phyloP scores from a whole-genome alignment of 2,888 invertebrate species.

The Cephus runcator region DNA sequence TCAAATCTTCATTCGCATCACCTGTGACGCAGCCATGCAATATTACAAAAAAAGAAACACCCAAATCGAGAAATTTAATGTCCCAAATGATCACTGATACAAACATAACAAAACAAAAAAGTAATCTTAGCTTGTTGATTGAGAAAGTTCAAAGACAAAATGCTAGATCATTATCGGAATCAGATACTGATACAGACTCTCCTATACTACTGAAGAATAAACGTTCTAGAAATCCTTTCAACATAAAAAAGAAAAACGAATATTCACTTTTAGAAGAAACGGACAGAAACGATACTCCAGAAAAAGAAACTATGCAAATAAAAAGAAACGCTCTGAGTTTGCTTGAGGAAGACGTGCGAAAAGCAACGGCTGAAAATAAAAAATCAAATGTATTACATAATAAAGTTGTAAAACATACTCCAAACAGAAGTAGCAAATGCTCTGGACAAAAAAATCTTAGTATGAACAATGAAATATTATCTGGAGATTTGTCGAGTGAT shows the following conservation, averaged over 20 bases:
- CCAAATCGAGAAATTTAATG: neutral
- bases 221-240: slow-evolving; percentile 43
- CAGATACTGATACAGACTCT: slow-evolving; percentile 39
- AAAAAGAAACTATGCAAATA: neutral
- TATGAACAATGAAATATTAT: neutral
- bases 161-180: slow-evolving; percentile 32
- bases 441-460: neutral
- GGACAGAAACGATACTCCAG: neutral
- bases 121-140: slow-evolving; percentile 49
- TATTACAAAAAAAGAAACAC: neutral
- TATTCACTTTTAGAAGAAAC: neutral
- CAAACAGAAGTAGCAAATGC: neutral
- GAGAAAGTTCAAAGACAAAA: slow-evolving; percentile 45
- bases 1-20: neutral
- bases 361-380: slow-evolving; percentile 21
- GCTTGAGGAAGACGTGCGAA: slow-evolving; percentile 21
- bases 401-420: neutral
- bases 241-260: slow-evolving; percentile 14
- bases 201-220: slow-evolving; percentile 5
- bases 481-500: neutral
- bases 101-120: slow-evolving; percentile 27
- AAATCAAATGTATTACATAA: slow-evolving; percentile 12
- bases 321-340: slow-evolving; percentile 19
- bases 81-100: neutral
- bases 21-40: neutral